Evolutionary conservation across 2,113 vertebrate species (phyloP).

Genomic region (Phasianus colchicus): DNA sequence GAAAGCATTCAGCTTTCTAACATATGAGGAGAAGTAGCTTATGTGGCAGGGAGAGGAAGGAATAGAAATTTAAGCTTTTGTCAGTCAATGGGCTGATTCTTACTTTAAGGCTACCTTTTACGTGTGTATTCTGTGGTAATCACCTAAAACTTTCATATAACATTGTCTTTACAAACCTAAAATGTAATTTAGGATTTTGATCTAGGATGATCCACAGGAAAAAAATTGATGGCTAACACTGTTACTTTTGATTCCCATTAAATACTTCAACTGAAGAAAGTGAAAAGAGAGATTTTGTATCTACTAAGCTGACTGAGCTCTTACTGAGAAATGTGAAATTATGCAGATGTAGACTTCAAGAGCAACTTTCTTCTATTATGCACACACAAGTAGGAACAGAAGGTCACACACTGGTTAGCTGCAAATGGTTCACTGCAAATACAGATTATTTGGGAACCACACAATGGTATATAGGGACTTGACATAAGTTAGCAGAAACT

Average conservation of each 20-base stretch:
- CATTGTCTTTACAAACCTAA: constrained; percentile 53
- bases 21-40: background rate
- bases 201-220: constrained; percentile 68
- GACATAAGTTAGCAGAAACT: constrained; percentile 5
- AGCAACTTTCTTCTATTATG: constrained; percentile 46
- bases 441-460: background rate
- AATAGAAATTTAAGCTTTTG: constrained; percentile 17
- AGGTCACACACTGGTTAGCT: constrained; percentile 46
- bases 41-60: background rate
- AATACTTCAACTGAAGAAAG: constrained; percentile 56
- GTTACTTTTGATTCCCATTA: constrained; percentile 69
- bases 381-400: background rate
- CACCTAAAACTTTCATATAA: constrained; percentile 56
- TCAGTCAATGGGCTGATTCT: constrained; percentile 33
- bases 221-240: constrained; percentile 50
- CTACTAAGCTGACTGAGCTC: constrained; percentile 29
- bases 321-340: constrained; percentile 69
- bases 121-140: constrained; percentile 31
- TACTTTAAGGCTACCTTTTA: constrained; percentile 48
- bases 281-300: constrained; percentile 42
- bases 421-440: constrained; percentile 43
- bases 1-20: constrained; percentile 25
- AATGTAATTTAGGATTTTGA: constrained; percentile 68
- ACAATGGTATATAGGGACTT: background rate
- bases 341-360: constrained; percentile 61